Conservation (phyloP, 2,888 invertebrate species). For the Plemyria rubiginata region DNA sequence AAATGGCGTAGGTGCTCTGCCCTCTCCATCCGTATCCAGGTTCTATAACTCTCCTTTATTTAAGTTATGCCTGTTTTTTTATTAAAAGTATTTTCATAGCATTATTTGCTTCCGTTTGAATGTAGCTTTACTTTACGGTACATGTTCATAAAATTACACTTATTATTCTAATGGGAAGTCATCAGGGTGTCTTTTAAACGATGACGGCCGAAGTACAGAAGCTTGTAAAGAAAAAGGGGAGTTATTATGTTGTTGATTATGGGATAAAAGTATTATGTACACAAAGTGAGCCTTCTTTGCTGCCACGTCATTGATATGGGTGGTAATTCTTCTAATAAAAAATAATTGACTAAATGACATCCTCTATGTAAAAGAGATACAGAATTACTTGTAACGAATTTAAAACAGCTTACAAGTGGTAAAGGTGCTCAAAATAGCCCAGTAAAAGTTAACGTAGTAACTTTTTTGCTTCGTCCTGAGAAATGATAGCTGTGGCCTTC, state of each 20-base stretch:
- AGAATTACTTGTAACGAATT: background rate
- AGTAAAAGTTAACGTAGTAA: background rate
- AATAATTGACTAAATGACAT: no score
- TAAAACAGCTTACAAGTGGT: background rate
- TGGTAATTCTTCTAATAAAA: no score
- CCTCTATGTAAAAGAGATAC: no score
- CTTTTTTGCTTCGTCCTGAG: conserved; percentile 49
- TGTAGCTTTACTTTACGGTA: conserved; percentile 10
- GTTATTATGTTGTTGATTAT: conserved; percentile 33
- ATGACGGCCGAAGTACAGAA: conserved; percentile 70
- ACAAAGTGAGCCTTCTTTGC: background rate
- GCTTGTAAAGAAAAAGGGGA: conserved; percentile 64
- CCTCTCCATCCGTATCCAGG: background rate
- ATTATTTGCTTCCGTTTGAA: background rate
- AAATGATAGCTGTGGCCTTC: conserved; percentile 59
- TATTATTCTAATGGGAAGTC: conserved; percentile 66
- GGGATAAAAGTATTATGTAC: conserved; percentile 15
- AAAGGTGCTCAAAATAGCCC: conserved; percentile 12
- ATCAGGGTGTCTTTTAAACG: conserved; percentile 64
- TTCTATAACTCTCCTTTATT: background rate
- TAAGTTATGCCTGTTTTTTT: background rate
- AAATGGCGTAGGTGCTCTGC: no score
- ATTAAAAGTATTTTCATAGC: no score
- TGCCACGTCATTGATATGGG: background rate
- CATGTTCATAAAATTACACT: conserved; percentile 58